A percentile compares a stretch with the other conserved stretches of the same genome.
These are phyloP conservation scores for Equus quagga DNA, from an alignment of 2,113 vertebrate species.

Conservation along the genomic window DNA sequence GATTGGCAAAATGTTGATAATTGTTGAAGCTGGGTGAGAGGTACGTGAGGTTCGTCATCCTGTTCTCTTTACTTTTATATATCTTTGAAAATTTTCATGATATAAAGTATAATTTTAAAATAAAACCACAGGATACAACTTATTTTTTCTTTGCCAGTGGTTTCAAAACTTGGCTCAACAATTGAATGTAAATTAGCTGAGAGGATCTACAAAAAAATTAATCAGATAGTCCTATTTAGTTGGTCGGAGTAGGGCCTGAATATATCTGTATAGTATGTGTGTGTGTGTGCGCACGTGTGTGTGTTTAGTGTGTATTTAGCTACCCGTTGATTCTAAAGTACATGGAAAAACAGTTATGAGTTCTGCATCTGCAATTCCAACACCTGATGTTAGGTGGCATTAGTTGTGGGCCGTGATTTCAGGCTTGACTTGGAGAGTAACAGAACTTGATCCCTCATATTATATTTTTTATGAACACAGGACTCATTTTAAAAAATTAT, in stretches of 20 bases:
- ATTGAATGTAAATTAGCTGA: background rate
- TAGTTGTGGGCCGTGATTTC: slow-evolving; percentile 40
- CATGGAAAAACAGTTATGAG: background rate
- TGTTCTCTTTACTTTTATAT: background rate
- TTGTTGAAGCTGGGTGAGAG: background rate
- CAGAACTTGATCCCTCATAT: background rate
- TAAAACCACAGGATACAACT: background rate
- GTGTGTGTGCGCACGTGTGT: no score
- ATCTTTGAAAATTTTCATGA: background rate
- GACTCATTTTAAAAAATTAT: background rate
- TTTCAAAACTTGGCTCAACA: background rate
- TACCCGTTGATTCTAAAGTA: background rate
- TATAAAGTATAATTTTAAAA: background rate
- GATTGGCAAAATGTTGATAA: background rate
- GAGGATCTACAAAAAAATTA: background rate
- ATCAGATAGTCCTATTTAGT: background rate
- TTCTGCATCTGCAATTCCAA: background rate
- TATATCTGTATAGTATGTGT: background rate
- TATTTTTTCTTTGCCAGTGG: background rate
- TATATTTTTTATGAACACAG: background rate
- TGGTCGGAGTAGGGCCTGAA: background rate
- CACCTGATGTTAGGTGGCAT: background rate
- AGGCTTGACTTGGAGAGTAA: background rate
- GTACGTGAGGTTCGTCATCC: background rate
- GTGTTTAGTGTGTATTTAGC: background rate